Base-by-base conservation (phyloP, 2,888 invertebrate species). In the Oscheius sp. region DNA sequence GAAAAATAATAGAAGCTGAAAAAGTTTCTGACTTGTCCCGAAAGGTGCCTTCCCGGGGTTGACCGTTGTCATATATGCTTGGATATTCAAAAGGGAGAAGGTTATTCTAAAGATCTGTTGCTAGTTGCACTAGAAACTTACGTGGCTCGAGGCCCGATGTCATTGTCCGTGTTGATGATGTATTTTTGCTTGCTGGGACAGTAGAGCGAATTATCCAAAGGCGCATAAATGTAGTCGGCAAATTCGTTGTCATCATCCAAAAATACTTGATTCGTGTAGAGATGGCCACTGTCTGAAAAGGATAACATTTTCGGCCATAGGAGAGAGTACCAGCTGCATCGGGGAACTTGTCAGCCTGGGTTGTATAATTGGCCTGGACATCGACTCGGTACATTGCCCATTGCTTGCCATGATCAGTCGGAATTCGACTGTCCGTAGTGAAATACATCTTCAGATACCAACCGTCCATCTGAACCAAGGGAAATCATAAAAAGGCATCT, bases 141-240 rank as follows among this genome's bases (percentile, higher is more conserved):
- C 83, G 64, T 74, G 6, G 81, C 81, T 46, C 53, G 45, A 0
- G 79, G 78, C 1, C 83, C 83, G 49, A 70, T 49, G 21, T 64
- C 49, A 0, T 45, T 21, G 29, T 83, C 71, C 9, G 72, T 69
- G 53, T 79, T 83, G 53, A 83, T 78, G 1, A 68, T 72, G 64
- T 80, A 83, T 53, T 76, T 76, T 46, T 83, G 81, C 18, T 75
- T 64, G 58, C 77, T 79, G 6, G 81, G 76, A 46, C 83, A 83
- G 52, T 76, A 78, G n/a, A 77, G 69, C 0, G 79, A 76, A 21
- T 80, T 23, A 1, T 53, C 73, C 0, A 63, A 6, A 0, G 46
- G 49, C 3, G 81, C 79, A 25, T 64, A 81, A 29, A 81, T 74
- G 23, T 53, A 27, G 43, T 72, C 68, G 16, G 76, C 74, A 9